Base-by-base conservation (phyloP, 1,140 invertebrate genomes). In the Drosophila obscura region DNA sequence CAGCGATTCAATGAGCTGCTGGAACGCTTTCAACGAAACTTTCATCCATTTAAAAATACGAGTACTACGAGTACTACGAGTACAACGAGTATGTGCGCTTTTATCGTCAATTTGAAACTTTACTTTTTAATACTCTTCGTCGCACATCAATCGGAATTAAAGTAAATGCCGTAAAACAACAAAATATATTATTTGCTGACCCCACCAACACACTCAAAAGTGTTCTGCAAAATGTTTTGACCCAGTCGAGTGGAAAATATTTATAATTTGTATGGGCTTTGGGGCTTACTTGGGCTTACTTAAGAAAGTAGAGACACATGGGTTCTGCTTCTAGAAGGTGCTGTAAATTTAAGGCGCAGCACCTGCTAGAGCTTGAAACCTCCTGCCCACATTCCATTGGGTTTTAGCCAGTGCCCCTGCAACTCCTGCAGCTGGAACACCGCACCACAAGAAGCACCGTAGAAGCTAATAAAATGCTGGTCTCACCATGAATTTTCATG, bases 401-500 rank as follows among this genome's bases (percentile, higher is more conserved):
- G 35, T 2, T 11, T 35, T 4, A 1, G 0, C 6, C 26, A 1
- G 5, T 6, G 26, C 26, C 26, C 26, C 5, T 28, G 31, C 31
- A 35, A 9, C 9, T 31, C 5, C 26, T 28, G 44, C 28, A 56
- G 44, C 43, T 41, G 56, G 66, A 55, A 13, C 62, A 19, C 43
- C 41, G 26, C 26, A 5, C 5, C 28, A 5, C 28, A 28, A 28
- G 28, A n/a, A n/a, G 3, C 8, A 8, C 35, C 11, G 5, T 63
- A 28, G 61, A 22, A 65, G 60, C 62, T 74, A 72, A 72, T 77
- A 71, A 80, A 84, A 85, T 81, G 73, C 66, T 73, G 77, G 77
- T 67, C 66, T 62, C 49, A 59, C 78, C 77, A 87, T 87, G 65
- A 82, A 79, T 82, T 87, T 75, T 82, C 65, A 77, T 85, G 74